Base-by-base conservation (phyloP, 2,797 vertebrate species). In the Urophycis tenuis region DNA sequence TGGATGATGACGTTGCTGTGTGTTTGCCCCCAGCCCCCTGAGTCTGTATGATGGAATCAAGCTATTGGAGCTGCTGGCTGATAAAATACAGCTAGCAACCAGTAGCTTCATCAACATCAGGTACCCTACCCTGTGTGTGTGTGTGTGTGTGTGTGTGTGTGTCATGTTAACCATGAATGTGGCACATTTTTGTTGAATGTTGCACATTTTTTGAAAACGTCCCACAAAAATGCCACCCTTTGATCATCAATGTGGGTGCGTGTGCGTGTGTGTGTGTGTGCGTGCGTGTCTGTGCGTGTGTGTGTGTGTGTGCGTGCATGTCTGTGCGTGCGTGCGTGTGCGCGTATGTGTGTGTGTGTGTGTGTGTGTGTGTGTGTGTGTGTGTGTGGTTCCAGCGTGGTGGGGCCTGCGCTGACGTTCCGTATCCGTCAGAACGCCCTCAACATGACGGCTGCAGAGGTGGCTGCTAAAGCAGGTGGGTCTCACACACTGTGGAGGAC, bases 71-170 rank as follows among this genome's bases (percentile, higher is more conserved):
- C 93, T 94, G 15, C 89, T 99, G 22, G 96, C 97, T 78, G 93
- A 95, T 84, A 95, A 90, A 34, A 95, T 96, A 49, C 96, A 95
- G 82, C 83, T 98, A 86, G 94, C 96, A 71, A 96, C 93, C 0
- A 94, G 94, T 90, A 97, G 93, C 85, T 99, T 99, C 88, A 98
- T 98, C 92, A 97, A 98, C 88, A 95, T 99, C 92, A 99, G 97
- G 97, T 96, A 91, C 17, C 45, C 1, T 49, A 15, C 39, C 71
- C 49, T 72, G 41, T 79, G 32, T 75, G 74, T 75, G 19, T 41
- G 79, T 77, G 64, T 77, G 69, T 77, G 80, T 75, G 73, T 80
- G 76, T 79, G 73, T 77, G 74, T 81, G 75, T 73, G 69, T 80
- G 75, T 72, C 67, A 39, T n/a, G n/a, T n/a, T n/a, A n/a, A n/a